phyloP scores from a whole-genome alignment of 2,797 vertebrate genomes.

The Rhinoraja longicauda region DNA sequence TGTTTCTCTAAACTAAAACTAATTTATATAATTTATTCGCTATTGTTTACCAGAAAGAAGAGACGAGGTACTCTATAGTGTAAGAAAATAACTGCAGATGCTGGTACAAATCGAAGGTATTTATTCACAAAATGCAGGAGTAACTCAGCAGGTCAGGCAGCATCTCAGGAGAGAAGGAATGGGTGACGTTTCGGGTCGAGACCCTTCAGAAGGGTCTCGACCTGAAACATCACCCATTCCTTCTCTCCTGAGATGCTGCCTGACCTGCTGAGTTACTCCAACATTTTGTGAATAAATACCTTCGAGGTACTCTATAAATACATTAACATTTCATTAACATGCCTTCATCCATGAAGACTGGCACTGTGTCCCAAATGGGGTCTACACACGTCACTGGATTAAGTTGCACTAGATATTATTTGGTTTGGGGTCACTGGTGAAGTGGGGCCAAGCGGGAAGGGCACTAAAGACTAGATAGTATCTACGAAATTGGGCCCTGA shows the following conservation, averaged over 20 bases:
- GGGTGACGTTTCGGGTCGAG: too few species aligned
- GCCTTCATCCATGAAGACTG: background rate
- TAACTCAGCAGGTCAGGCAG: too few species aligned
- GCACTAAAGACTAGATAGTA: background rate
- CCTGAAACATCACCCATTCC: too few species aligned
- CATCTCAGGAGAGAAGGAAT: too few species aligned
- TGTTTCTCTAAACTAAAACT: background rate
- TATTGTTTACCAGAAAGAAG: background rate
- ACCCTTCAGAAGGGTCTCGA: too few species aligned
- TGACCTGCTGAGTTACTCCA: too few species aligned
- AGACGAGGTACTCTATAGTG: background rate
- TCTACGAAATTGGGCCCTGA: background rate
- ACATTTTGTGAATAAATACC: too few species aligned
- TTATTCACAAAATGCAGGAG: too few species aligned
- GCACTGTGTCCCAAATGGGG: background rate
- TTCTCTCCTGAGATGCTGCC: too few species aligned
- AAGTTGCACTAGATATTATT: background rate
- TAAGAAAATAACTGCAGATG: too few species aligned
- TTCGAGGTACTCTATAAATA: background rate
- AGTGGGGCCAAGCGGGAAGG: background rate
- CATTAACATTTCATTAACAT: background rate
- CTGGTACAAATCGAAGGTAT: too few species aligned
- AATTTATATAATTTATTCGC: background rate
- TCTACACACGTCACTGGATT: background rate
- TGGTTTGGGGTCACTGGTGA: background rate